Conservation (phyloP, 2,113 vertebrate species). For the Fregata magnificens region DNA sequence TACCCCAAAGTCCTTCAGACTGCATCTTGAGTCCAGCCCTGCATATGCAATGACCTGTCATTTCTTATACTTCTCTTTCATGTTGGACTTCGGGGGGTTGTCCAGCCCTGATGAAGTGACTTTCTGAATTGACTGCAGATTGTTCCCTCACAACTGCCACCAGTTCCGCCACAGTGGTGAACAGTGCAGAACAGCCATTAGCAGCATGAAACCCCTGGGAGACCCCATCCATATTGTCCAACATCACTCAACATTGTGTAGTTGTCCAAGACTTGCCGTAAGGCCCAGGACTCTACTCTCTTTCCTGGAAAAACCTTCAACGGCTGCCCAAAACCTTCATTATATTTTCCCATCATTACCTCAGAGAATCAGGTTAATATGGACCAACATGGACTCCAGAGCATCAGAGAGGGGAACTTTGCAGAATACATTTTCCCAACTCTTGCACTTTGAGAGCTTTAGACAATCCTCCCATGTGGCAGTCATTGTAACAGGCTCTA, state of each 20-base stretch:
- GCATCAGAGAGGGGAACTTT: neutral
- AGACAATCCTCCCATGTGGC: neutral
- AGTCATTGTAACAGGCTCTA: neutral
- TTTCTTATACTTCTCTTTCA: neutral
- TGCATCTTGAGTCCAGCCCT: neutral
- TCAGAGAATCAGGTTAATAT: neutral
- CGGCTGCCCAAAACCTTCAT: neutral
- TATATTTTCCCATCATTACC: neutral
- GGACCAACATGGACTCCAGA: neutral
- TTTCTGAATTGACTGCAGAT: neutral
- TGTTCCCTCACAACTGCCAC: neutral
- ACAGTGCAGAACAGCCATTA: neutral
- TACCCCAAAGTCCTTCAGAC: neutral
- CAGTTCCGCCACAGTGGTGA: neutral
- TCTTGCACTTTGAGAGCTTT: neutral
- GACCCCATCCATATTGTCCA: neutral
- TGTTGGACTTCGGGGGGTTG: rapidly evolving
- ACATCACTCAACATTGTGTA: rapidly evolving
- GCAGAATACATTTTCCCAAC: neutral
- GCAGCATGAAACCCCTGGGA: neutral
- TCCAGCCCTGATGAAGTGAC: neutral
- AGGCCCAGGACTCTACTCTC: neutral
- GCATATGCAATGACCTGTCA: neutral
- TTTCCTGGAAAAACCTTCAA: neutral
- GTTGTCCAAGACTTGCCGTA: neutral